Percentiles rank a stretch among this genome's conserved stretches.
Evolutionary conservation across 2,888 invertebrate species (phyloP).

Genomic region (Minunthozetes semirufus): DNA sequence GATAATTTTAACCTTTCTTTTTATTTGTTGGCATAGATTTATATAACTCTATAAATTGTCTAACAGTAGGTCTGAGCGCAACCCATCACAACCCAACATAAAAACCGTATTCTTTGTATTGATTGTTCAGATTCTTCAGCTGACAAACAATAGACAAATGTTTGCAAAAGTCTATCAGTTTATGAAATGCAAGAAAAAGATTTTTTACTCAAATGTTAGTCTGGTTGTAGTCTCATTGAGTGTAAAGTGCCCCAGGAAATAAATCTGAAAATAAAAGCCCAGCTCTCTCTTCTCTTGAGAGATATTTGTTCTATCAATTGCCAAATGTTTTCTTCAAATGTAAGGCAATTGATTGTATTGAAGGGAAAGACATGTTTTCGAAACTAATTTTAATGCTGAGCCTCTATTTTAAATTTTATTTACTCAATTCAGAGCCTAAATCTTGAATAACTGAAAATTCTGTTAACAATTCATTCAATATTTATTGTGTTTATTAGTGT

Average conservation of each 20-base stretch:
- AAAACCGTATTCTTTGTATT: neutral
- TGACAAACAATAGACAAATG: neutral
- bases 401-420: too few relatives aligned
- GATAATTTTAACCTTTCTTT: conserved; percentile 12
- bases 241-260: neutral
- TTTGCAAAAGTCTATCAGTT: neutral
- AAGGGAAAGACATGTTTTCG: neutral
- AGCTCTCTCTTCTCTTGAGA: conserved; percentile 5
- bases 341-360: neutral
- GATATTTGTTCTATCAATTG: neutral
- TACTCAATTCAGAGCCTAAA: too few relatives aligned
- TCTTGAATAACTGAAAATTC: too few relatives aligned
- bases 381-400: too few relatives aligned
- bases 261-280: conserved; percentile 1
- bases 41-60: conserved; percentile 3
- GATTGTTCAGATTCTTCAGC: neutral
- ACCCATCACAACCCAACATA: neutral
- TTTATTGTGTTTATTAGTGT: neutral
- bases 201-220: neutral
- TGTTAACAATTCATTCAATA: too few relatives aligned
- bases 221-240: neutral
- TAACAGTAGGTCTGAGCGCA: conserved; percentile 1
- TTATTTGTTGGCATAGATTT: conserved; percentile 13
- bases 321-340: neutral
- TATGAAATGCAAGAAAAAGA: neutral